phyloP scores from a whole-genome alignment of 2,888 invertebrate species.

The Nematopogon swammerdamellus region DNA sequence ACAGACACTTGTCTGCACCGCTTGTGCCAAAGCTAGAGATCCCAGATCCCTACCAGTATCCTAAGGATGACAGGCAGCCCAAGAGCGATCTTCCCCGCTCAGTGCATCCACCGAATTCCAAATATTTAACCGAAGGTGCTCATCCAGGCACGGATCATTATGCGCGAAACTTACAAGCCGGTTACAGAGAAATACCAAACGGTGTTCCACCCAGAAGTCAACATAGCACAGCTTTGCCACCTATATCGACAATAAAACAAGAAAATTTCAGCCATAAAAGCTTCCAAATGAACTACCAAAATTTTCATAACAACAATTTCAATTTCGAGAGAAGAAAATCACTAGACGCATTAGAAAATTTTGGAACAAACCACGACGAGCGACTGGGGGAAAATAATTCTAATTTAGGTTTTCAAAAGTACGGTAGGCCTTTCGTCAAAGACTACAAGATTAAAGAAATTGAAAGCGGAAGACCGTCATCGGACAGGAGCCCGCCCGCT shows the following conservation, averaged over 20 bases:
- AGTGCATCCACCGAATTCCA: constrained; percentile 23
- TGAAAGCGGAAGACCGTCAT: constrained; percentile 18
- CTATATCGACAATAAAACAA: constrained; percentile 51
- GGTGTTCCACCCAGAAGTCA: constrained; percentile 23
- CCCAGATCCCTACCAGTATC: constrained; percentile 41
- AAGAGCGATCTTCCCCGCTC: constrained; percentile 28
- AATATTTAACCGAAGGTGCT: constrained; percentile 22
- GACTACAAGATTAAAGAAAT: constrained; percentile 26
- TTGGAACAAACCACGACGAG: constrained; percentile 22
- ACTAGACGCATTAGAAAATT: constrained; percentile 22
- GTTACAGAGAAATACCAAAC: constrained; percentile 34
- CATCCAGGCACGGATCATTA: constrained; percentile 15
- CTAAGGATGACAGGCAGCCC: constrained; percentile 32
- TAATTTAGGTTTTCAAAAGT: constrained; percentile 37
- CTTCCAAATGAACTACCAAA: constrained; percentile 24
- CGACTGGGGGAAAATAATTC: constrained; percentile 27
- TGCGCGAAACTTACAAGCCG: neutral
- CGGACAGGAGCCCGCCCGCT: constrained; percentile 17
- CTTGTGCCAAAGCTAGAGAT: constrained; percentile 47
- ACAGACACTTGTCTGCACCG: constrained; percentile 39
- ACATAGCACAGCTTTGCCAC: constrained; percentile 37
- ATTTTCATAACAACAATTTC: constrained; percentile 26
- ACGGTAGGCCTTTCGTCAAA: constrained; percentile 24
- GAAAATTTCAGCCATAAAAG: constrained; percentile 40
- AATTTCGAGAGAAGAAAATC: constrained; percentile 26